Evolutionary conservation across 2,797 vertebrate species (phyloP).

Genomic region (Dermochelys coriacea): DNA sequence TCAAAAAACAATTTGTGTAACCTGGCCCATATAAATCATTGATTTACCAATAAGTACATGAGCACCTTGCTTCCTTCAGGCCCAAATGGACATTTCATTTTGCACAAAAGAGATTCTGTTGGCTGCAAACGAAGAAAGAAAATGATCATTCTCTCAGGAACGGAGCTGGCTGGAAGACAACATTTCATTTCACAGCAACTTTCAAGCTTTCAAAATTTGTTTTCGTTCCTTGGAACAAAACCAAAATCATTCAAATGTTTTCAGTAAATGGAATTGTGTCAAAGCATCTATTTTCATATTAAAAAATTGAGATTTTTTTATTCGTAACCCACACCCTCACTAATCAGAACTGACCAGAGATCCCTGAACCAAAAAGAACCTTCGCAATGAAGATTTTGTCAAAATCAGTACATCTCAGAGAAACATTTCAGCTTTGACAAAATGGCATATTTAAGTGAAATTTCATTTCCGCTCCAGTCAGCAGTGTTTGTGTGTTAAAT

Average conservation of each 20-base stretch:
- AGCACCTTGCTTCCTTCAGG: not conserved
- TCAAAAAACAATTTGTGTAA: not conserved
- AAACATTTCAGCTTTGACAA: not conserved
- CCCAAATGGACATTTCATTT: not conserved
- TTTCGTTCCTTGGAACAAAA: too few species aligned
- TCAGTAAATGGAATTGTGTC: too few species aligned
- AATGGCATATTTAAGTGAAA: not conserved
- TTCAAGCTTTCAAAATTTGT: too few species aligned
- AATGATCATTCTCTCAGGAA: too few species aligned
- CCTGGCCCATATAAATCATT: not conserved
- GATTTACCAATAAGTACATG: not conserved
- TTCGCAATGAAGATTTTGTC: slow-evolving; percentile 13
- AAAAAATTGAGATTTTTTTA: slow-evolving; percentile 10
- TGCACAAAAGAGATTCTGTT: not conserved
- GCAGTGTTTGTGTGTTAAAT: not conserved
- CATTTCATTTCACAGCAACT: too few species aligned
- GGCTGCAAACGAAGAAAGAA: too few species aligned
- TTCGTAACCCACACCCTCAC: not conserved
- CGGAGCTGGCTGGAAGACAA: too few species aligned
- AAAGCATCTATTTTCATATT: not conserved
- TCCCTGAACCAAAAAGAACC: too few species aligned
- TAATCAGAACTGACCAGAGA: not conserved
- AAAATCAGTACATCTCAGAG: not conserved
- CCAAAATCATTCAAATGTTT: too few species aligned
- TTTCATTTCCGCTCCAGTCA: not conserved